Evolutionary conservation across 2,888 invertebrate species (phyloP), one percentile per base, ranked within the genome.

Genomic region (Synanthedon tipuliformis): DNA sequence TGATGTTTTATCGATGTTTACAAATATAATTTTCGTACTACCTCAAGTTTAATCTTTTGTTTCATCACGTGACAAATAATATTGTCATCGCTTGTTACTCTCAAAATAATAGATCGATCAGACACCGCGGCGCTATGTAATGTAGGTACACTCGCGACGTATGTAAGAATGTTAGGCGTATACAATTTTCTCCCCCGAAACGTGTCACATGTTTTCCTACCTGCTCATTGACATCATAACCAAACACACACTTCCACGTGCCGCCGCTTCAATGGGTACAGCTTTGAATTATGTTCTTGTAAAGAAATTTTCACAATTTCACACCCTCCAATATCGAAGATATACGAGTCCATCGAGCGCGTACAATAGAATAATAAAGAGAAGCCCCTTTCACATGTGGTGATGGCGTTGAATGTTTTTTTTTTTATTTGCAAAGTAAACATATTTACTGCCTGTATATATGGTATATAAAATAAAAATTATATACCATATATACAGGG

Each of bases 291-390:
- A 53, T 54, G 51, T 53, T 59, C 55, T 56, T 41, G 40, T 54
- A 40, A 55, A 54, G 52, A 53, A 56, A 52, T 53, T 52, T 48
- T 12, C 56, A 53, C 55, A 52, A 52, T 53, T 57, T 53, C 55
- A 41, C 57, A 34, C 51, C 51, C 51, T 45, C 55, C 13, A 34
- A 34, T 34, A 34, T 50, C 52, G 54, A 58, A 57, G 56, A 51
- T 52, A 52, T 55, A 50, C 40, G 57, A 50, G 55, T 53, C 53
- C 55, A 54, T 54, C 50, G 55, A 48, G 41, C 51, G 23, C n/a
- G 27, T 53, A 58, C 57, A 60, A 56, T 59, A 57, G 60, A 60
- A 62, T 61, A 60, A 61, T 60, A 62, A 60, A 60, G 58, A 58
- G 52, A 54, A 34, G 13, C 23, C 18, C 48, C 50, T 50, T 54